Evolutionary conservation across 2,113 vertebrate genomes (phyloP), one percentile per base, ranked within the genome.

Genomic region (Petromus typicus): DNA sequence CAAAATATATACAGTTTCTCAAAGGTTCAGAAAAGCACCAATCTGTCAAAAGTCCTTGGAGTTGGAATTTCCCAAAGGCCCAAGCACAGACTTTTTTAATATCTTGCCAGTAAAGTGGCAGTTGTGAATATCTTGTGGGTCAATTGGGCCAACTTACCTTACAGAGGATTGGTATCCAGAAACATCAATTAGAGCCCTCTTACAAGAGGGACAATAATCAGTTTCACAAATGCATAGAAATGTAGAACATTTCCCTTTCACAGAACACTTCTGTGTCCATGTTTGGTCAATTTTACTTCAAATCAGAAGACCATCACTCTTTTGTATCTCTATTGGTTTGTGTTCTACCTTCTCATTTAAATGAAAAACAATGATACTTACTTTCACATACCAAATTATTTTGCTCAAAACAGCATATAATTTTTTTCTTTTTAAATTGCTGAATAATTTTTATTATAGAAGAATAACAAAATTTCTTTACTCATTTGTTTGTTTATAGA

Each of bases 1-100:
- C 45, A 45, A 45, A 3, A 75, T 43, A 12, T 30, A 6, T 7
- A n/a, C 3, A 51, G 2, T 71, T 96, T 89, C 80, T 82, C 27
- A 82, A 93, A 81, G 10, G 1, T 34, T 81, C 18, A 89, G n/a
- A 64, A 96, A 95, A 23, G 57, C 34, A 83, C n/a, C 59, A 88
- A 8, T 91, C n/a, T 89, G 2, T 3, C 12, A 34, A 61, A 89
- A 86, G 5, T n/a, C 80, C 43, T 86, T 40, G 23, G 48, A 10
- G 20, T 22, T 86, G 69, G 22, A 73, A 61, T 80, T 82, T 86
- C 27, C 20, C 37, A 59, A 57, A 4, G 14, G 8, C 2, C 14
- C 30, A 90, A 32, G n/a, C 0, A 37, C 51, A 92, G 30, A 43
- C 69, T 22, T 84, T 86, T 59, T 1, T 75, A 40, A 54, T 17